Base-by-base conservation (phyloP, 2,797 vertebrate genomes). In the Otus scops region DNA sequence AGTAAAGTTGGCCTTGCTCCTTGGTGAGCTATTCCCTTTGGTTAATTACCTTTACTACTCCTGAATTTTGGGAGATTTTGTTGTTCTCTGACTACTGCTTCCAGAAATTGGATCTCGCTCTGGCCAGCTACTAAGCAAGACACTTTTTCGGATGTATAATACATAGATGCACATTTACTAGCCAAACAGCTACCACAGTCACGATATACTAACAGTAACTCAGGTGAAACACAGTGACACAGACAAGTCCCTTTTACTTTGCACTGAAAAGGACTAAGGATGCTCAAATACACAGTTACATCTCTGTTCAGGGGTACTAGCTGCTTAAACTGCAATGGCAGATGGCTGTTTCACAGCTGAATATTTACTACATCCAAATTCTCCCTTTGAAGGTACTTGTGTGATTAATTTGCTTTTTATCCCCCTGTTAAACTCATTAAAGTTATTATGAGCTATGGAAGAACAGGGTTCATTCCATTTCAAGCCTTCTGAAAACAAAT, bases 401-500 rank as follows among this genome's bases (percentile, higher is more conserved):
- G 36, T 73, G 50, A 89, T 93, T 75, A 91, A 89, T 75, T 93
- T 81, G 28, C 38, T 78, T 93, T 96, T 89, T 88, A 89, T 83
- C 69, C 73, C 89, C 84, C 82, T 92, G 82, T 89, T 94, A 92
- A 96, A 82, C 54, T 95, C 93, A 92, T 85, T 87, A 68, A 93
- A 85, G 30, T 88, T 89, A 81, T 81, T 86, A 91, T 43, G n/a
- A 88, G 48, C 47, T 69, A 91, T 63, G 57, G 76, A 89, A 84
- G 41, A 89, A 92, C 50, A 61, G 24, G 8, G 19, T 68, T 88
- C 53, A 63, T 68, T 84, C 65, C 21, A 51, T 75, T 86, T 80
- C 65, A 85, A 88, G 30, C 30, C 57, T 57, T 80, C 76, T 65
- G 59, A 91, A 97, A 92, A 95, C 47, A 95, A 92, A 50, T 50